These are phyloP conservation scores for Trinorchestia longiramus DNA, from an alignment of 1,140 invertebrate genomes.

Conservation along the genomic window DNA sequence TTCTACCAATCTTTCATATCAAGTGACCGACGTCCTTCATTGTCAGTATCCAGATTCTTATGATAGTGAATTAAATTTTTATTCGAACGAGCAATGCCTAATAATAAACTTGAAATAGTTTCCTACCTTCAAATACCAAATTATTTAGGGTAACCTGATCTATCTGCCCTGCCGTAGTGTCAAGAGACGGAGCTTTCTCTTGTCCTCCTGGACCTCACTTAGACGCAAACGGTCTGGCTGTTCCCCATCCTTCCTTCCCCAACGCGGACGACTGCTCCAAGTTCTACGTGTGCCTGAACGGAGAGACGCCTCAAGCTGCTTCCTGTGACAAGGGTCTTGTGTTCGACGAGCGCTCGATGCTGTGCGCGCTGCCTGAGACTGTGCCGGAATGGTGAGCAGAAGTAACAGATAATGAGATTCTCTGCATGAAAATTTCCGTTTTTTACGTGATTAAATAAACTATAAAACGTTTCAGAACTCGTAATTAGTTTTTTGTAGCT, in stretches of 20 bases:
- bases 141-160: neutral
- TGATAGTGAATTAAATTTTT: neutral
- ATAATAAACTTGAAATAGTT: neutral
- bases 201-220: conserved; percentile 75
- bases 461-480: neutral
- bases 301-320: conserved; percentile 85
- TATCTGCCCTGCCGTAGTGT: neutral
- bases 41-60: neutral
- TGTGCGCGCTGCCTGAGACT: conserved; percentile 88
- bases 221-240: conserved; percentile 79
- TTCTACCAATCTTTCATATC: neutral
- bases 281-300: conserved; percentile 90
- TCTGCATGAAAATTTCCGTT: neutral
- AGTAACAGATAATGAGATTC: too few relatives aligned
- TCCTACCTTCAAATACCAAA: neutral
- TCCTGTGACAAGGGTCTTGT: conserved; percentile 87
- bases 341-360: conserved; percentile 85
- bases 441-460: neutral
- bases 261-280: conserved; percentile 89
- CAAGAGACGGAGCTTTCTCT: conserved; percentile 80
- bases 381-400: conserved; percentile 83
- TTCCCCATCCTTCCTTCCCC: conserved; percentile 88
- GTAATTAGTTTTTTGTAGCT: neutral
- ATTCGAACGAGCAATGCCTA: neutral
- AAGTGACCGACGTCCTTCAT: neutral